Percentiles rank a stretch among this genome's conserved stretches.
These are phyloP conservation scores for Flexamia atlantica DNA, from an alignment of 2,888 invertebrate species.

Conservation along the genomic window DNA sequence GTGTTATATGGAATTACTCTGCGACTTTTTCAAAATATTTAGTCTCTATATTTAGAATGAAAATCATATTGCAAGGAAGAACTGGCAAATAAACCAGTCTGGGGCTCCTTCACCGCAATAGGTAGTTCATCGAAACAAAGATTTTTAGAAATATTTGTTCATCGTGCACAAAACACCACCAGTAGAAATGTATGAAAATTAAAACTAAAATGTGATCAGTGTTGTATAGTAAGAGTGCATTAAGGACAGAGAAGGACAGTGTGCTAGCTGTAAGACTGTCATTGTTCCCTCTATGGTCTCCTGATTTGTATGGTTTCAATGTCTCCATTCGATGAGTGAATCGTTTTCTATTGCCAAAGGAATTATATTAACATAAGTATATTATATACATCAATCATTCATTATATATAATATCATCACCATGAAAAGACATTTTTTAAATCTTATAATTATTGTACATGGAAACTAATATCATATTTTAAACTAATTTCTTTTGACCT, in stretches of 20 bases:
- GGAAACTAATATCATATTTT: conserved; percentile 52
- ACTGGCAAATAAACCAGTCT: too few species aligned
- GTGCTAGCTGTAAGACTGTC: conserved; percentile 62
- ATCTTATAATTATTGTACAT: conserved; percentile 58
- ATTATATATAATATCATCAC: conserved; percentile 61
- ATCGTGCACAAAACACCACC: conserved; percentile 4
- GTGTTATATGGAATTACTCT: too few species aligned
- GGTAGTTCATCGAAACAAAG: too few species aligned
- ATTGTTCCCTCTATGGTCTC: conserved; percentile 51
- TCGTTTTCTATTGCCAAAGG: conserved; percentile 68
- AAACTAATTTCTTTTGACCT: conserved; percentile 46
- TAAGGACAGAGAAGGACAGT: too few species aligned
- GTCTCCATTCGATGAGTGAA: conserved; percentile 53
- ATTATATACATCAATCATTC: conserved; percentile 50
- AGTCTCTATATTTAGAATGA: too few species aligned
- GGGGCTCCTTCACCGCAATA: too few species aligned
- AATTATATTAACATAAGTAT: conserved; percentile 65
- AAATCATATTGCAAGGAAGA: too few species aligned
- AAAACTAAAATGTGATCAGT: conserved; percentile 35
- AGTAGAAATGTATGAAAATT: conserved; percentile 44
- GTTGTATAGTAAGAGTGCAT: background rate
- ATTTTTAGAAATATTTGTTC: background rate
- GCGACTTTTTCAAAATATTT: too few species aligned
- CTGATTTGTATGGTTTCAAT: conserved; percentile 58
- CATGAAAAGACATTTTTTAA: conserved; percentile 61